Evolutionary conservation across 1,140 invertebrate species (phyloP).

Genomic region (Anastatus disparis): DNA sequence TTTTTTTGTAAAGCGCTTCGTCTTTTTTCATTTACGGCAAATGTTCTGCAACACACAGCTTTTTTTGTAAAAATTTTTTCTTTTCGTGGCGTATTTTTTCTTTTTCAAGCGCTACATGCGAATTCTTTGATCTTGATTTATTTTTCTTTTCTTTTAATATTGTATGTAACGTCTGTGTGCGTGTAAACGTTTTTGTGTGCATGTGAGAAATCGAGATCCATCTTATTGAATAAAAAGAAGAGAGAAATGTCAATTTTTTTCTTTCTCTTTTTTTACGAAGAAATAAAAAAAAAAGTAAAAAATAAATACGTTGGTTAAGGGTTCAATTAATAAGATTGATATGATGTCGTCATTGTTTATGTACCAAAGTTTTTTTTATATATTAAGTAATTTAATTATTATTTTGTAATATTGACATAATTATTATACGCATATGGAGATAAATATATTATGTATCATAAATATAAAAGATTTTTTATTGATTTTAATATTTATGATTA

Average conservation of each 20-base stretch:
- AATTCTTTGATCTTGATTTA: too few species aligned
- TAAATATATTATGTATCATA: conserved; percentile 64
- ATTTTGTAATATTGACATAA: conserved; percentile 65
- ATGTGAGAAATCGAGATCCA: neutral
- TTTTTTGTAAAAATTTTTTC: too few species aligned
- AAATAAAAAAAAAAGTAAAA: neutral
- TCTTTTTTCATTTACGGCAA: too few species aligned
- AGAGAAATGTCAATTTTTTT: neutral
- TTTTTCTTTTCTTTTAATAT: too few species aligned
- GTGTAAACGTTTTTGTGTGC: neutral
- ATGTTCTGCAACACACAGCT: too few species aligned
- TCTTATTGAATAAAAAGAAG: neutral
- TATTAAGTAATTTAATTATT: conserved; percentile 64
- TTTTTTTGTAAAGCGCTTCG: too few species aligned
- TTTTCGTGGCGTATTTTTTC: too few species aligned
- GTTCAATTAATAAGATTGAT: conserved; percentile 38
- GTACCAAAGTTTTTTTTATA: conserved; percentile 65
- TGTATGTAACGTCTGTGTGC: neutral
- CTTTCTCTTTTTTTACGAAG: conserved; percentile 1
- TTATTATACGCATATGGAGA: conserved; percentile 63
- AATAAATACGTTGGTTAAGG: conserved; percentile 36
- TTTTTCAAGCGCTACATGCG: neutral
- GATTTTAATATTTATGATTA: too few species aligned
- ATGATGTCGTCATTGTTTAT: conserved; percentile 60
- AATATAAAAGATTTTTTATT: conserved; percentile 32